Evolutionary conservation across 1,140 invertebrate species (phyloP).

Genomic region (Zelostemma sp.): DNA sequence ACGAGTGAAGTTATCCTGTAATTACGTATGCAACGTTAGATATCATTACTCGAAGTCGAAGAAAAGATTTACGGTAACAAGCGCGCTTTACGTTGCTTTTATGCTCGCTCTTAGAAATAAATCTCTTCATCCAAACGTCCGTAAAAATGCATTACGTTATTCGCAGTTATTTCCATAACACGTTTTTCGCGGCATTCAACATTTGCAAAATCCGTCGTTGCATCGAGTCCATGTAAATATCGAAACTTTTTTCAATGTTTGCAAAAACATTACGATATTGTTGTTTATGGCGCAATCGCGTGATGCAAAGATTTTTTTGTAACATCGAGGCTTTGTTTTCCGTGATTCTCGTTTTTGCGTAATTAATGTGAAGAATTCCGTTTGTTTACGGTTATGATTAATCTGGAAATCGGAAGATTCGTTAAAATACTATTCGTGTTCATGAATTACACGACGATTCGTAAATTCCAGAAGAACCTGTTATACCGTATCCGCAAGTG

Average conservation of each 20-base stretch:
- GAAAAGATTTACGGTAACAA: neutral
- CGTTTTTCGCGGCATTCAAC: too few relatives aligned
- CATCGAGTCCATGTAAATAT: neutral
- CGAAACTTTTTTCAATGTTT: neutral
- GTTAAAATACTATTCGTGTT: neutral
- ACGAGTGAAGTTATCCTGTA: conserved; percentile 20
- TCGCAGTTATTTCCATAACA: too few relatives aligned
- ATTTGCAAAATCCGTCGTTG: too few relatives aligned
- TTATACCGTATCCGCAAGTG: conserved; percentile 17
- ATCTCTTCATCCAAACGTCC: too few relatives aligned
- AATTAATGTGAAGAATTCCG: too few relatives aligned
- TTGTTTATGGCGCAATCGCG: neutral
- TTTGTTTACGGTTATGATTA: too few relatives aligned
- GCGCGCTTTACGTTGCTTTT: too few relatives aligned
- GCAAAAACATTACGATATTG: neutral
- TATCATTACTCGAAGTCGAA: too few relatives aligned
- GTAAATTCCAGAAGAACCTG: conserved; percentile 33
- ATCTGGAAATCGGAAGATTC: too few relatives aligned
- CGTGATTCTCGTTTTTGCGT: too few relatives aligned
- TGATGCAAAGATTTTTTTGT: neutral
- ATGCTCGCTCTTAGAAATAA: neutral
- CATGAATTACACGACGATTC: conserved; percentile 15
- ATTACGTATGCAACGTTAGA: conserved; percentile 32
- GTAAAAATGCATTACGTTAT: too few relatives aligned
- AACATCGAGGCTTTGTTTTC: too few relatives aligned